Conservation (phyloP, 2,797 vertebrate species). For the Garrulus glandarius region DNA sequence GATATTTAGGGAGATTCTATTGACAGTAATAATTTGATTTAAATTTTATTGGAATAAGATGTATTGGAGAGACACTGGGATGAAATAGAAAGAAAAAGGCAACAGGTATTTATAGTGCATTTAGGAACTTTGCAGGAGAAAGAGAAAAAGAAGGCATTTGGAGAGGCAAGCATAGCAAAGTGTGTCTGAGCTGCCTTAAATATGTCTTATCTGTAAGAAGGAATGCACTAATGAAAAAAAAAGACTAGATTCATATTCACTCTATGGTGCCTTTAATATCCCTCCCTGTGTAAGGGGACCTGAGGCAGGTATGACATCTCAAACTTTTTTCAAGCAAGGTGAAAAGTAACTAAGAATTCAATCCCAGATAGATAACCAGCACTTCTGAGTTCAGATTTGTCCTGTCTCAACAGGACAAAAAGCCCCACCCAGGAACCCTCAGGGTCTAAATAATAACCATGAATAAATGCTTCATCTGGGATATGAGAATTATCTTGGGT, state of each 20-base stretch:
- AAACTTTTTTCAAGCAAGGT: not conserved
- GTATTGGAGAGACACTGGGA: not conserved
- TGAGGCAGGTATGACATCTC: not conserved
- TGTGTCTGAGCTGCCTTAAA: not conserved
- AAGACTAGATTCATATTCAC: not conserved
- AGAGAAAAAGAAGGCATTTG: not conserved
- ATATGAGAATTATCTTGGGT: not conserved
- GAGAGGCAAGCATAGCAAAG: not conserved
- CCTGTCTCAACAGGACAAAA: not conserved
- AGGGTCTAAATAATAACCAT: not conserved
- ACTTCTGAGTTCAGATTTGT: not conserved
- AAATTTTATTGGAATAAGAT: not conserved
- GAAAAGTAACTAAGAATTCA: not conserved
- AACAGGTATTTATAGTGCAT: not conserved
- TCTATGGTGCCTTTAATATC: not conserved
- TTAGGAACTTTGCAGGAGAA: not conserved
- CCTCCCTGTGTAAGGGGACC: not conserved
- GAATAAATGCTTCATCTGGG: not conserved
- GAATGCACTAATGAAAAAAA: not conserved
- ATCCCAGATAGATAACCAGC: not conserved
- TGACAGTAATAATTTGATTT: not conserved
- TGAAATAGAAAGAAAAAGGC: not conserved
- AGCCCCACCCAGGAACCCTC: not conserved
- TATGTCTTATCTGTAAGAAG: not conserved
- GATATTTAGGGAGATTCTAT: not conserved